Percentiles rank a stretch among this genome's conserved stretches.
Evolutionary conservation across 2,888 invertebrate species (phyloP).

Genomic region (Sipha maydis): DNA sequence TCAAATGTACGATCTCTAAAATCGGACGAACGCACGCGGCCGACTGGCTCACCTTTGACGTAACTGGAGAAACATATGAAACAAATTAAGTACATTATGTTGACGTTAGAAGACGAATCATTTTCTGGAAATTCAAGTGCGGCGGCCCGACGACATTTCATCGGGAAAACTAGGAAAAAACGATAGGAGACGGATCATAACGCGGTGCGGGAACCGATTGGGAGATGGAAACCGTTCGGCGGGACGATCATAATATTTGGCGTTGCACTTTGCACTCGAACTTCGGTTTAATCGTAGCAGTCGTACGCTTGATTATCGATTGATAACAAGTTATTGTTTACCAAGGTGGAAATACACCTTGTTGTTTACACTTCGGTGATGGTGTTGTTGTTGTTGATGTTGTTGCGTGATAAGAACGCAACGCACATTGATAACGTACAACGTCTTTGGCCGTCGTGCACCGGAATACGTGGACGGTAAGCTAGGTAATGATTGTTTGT

Average conservation of each 20-base stretch:
- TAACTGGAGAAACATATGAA: constrained; percentile 56
- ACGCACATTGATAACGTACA: not conserved
- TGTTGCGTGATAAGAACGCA: not conserved
- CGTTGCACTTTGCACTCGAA: not conserved
- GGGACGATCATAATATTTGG: not conserved
- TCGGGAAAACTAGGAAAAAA: too few relatives aligned
- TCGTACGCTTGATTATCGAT: not conserved
- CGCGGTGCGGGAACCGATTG: not conserved
- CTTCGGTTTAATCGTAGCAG: not conserved
- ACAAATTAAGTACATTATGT: constrained; percentile 59
- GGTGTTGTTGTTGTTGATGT: not conserved
- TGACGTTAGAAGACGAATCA: constrained; percentile 9
- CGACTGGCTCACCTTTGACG: constrained; percentile 20
- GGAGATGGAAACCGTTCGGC: not conserved
- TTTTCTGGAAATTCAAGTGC: constrained; percentile 9
- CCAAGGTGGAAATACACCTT: not conserved
- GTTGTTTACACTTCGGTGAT: not conserved
- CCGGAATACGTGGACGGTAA: too few relatives aligned
- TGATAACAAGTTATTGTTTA: constrained; percentile 16
- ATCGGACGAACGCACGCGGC: not conserved
- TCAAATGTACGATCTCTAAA: not conserved
- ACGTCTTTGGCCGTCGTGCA: too few relatives aligned
- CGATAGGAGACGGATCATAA: not conserved
- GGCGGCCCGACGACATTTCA: not conserved
- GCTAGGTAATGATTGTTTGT: too few relatives aligned